A percentile compares a stretch with the other conserved stretches of the same genome.
Evolutionary conservation across 2,797 vertebrate genomes (phyloP).

Genomic region (Phoeniculus purpureus): DNA sequence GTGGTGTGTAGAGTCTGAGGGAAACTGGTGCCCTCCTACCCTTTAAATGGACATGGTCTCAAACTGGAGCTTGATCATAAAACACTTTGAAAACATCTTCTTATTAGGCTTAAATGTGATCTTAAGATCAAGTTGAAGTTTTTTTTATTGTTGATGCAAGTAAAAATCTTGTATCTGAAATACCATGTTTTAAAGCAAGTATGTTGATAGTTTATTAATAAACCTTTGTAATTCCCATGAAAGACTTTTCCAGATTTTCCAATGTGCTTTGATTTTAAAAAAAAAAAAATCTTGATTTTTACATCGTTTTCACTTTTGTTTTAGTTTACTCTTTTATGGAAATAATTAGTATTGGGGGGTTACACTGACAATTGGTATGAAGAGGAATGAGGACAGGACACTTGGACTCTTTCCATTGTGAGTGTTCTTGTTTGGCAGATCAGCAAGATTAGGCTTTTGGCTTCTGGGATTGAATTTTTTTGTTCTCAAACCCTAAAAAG

Average conservation of each 20-base stretch:
- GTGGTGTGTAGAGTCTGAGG: not conserved
- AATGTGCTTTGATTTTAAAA: not conserved
- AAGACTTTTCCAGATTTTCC: not conserved
- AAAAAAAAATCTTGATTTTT: not conserved
- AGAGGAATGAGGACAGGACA: not conserved
- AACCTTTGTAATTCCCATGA: not conserved
- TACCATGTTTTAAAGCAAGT: not conserved
- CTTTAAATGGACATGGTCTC: not conserved
- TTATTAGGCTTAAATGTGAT: not conserved
- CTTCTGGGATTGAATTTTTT: not conserved
- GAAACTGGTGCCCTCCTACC: not conserved
- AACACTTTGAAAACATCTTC: not conserved
- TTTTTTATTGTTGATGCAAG: not conserved
- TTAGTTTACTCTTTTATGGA: not conserved
- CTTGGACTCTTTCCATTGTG: not conserved
- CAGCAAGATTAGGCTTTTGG: not conserved
- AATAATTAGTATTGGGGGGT: not conserved
- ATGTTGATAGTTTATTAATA: not conserved
- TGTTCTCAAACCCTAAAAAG: not conserved
- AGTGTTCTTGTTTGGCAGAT: not conserved
- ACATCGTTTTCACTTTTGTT: not conserved
- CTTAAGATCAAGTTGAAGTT: not conserved
- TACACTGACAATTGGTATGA: not conserved
- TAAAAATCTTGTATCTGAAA: not conserved
- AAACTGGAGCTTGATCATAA: not conserved